phyloP scores from a whole-genome alignment of 2,797 vertebrate species.

The Tapera naevia region DNA sequence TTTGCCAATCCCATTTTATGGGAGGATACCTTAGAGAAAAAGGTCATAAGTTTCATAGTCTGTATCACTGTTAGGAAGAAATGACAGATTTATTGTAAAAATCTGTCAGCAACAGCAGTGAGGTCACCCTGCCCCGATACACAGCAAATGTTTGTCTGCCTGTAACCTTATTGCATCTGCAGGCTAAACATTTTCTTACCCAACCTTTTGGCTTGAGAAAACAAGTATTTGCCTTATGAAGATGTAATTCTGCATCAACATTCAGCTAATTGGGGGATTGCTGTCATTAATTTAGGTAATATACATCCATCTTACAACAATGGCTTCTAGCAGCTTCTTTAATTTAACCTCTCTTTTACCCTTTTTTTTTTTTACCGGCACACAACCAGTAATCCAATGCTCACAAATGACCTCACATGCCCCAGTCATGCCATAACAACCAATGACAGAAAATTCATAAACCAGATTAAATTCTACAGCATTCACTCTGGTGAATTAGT shows the following conservation, averaged over 20 bases:
- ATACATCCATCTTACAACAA: not conserved
- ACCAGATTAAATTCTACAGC: not conserved
- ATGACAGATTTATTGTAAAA: not conserved
- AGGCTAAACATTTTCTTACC: not conserved
- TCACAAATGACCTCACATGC: conserved; percentile 28
- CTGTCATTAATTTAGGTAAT: conserved; percentile 57
- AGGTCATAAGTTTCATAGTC: not conserved
- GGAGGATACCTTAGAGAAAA: not conserved
- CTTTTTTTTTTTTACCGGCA: conserved; percentile 10
- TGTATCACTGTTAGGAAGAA: not conserved
- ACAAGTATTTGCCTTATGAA: conserved; percentile 39
- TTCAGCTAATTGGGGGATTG: conserved; percentile 54
- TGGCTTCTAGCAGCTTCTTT: conserved; percentile 50
- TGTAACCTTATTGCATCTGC: not conserved
- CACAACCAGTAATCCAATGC: conserved; percentile 43
- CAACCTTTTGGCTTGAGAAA: not conserved
- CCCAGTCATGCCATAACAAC: not conserved
- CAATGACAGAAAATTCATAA: conserved; percentile 20
- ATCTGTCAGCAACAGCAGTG: not conserved
- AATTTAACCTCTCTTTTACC: conserved; percentile 51
- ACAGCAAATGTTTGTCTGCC: not conserved
- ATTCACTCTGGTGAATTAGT: not conserved
- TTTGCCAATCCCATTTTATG: not conserved
- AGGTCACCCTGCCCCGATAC: not conserved
- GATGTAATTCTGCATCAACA: not conserved